Base-by-base conservation (phyloP, 2,888 invertebrate genomes). In the Furcula furcula region DNA sequence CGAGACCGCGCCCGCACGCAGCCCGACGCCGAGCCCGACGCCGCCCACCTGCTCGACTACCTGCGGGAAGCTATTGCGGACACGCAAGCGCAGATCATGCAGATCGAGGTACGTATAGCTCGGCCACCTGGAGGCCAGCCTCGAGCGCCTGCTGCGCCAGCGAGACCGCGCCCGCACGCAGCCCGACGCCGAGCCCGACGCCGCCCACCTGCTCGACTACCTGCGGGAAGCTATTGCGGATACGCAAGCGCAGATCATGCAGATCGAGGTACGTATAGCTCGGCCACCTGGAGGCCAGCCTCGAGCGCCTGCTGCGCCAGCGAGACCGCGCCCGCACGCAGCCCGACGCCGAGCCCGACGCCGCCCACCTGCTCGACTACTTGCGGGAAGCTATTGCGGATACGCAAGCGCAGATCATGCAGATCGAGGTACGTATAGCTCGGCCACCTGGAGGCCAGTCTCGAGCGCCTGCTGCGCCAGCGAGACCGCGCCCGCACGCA, bases 1-100 rank as follows among this genome's bases (percentile, higher is more conserved):
- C 89, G 98, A 7, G 96, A 97, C 73, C 89, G 91, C 6, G 89
- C 96, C 10, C 91, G 94, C 30, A 90, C 91, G 49, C 93, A 93
- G 55, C 75, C 94, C 26, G 90, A 91, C 35, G 79, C 29, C 1
- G 74, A 75, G 1, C 63, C 76, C 0, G 81, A 76, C 39, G 57
- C 69, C 0, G 47, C 44, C 1, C 94, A 94, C 32, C 95, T 97
- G 79, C 92, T 98, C 32, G 93, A 94, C 46, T 98, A 97, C 73
- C 91, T 98, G 12, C 94, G 98, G 72, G 96, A 96, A 53, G 95
- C 95, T 52, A 98, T 98, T 46, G 92, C 93, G 4, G 97, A 98
- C 65, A 95, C 97, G 36, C 98, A 98, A 82, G 93, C 94, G 52
- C 95, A 96, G 67, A 97, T 98, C 67, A 94, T 98, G 90, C 96